Base-by-base conservation (phyloP, 2,797 vertebrate genomes). In the Gila robusta region DNA sequence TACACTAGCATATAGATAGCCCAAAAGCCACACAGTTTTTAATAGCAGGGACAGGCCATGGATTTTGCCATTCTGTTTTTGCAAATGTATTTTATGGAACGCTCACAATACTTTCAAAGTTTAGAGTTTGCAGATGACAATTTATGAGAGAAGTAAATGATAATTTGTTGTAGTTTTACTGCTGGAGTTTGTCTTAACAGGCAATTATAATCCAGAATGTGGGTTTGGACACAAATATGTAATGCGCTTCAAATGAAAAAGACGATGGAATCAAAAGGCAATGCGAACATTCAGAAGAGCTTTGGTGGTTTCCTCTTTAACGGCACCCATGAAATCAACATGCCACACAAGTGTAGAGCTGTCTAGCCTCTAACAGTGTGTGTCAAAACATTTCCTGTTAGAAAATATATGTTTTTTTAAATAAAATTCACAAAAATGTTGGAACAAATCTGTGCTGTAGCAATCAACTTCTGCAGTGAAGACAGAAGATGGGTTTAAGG, bases 91-190 rank as follows among this genome's bases (percentile, higher is more conserved):
- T 90, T 90, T 90, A 90, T 83, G 74, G 62, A 89, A 80, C 83
- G 16, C 52, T 88, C 73, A 83, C 84, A 82, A 89, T 87, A 41
- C 70, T 84, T 87, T 81, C 71, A 91, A 81, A n/a, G 69, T 84
- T 21, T 39, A 72, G 67, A 86, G 88, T 91, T 37, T 84, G 52
- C 89, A 80, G 84, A 92, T 85, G 47, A 79, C 85, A 74, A 80
- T 81, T 90, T 86, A 79, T 85, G 59, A 87, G 88, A 87, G 82
- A 91, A 87, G 78, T 49, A 82, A 82, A 70, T 84, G 49, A 91
- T 90, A 89, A 83, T 83, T 90, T 89, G 90, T 89, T 92, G 92
- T 91, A 93, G 90, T 91, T 84, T 91, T 89, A 79, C 81, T 88
- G 88, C 76, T 81, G 83, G 54, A 83, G 84, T 90, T 86, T 86